Evolutionary conservation across 2,797 vertebrate genomes (phyloP), one percentile per base, ranked within the genome.

Genomic region (Sebastiscus tertius): DNA sequence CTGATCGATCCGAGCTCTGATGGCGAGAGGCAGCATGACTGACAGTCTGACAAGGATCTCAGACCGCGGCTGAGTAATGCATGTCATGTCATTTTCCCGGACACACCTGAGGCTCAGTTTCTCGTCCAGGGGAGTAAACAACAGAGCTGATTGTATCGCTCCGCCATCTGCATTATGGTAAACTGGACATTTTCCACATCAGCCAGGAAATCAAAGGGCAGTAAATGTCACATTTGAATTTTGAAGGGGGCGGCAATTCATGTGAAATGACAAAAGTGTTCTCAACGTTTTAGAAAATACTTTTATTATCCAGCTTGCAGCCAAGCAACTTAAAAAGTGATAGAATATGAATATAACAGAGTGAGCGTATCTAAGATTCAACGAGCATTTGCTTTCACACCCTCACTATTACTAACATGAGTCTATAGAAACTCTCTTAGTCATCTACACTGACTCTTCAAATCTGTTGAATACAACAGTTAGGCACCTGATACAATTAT

Each of bases 1-100:
- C 93, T 96, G 96, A 97, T 96, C 91, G 95, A 96, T 96, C 94
- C 86, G 92, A 89, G 93, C 90, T 88, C 89, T 85, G 94, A 96
- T 96, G 93, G 91, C 84, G 85, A 93, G 83, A 90, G 95, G 94
- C 95, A 92, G 84, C 88, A 84, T 93, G 94, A 94, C 94, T 94
- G 95, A 94, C 91, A 88, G 91, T 27, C 90, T 76, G 92, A 94
- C 89, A 93, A 92, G 89, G 84, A 94, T 93, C 92, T 92, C 82
- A 85, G 91, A 84, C 74, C 36, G 86, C 77, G 88, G 90, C 88
- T 85, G 84, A 92, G 84, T 92, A 91, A 93, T 91, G 88, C 87
- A 88, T 89, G 89, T 87, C 91, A 81, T 92, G 94, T 88, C 68
- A 85, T 94, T 94, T 93, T 93, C 82, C 89, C 66, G 77, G 82